Percentiles rank a stretch among this genome's conserved stretches.
Conservation (phyloP, 2,797 vertebrate genomes). For the Naso thynnoides region DNA sequence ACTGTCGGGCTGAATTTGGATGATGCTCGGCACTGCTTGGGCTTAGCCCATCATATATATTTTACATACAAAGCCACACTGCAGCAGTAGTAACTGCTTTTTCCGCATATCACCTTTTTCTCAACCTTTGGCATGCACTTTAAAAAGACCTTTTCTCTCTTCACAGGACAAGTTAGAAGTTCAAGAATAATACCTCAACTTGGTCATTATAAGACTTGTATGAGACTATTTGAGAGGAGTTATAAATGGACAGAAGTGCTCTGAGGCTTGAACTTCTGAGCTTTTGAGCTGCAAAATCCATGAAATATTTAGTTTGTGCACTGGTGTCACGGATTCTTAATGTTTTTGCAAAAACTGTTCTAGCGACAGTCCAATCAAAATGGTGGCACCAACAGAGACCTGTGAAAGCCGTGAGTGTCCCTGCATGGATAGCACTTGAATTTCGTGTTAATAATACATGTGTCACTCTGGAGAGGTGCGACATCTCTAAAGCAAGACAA, state of each 20-base stretch:
- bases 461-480: slow-evolving; percentile 64
- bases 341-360: slow-evolving; percentile 47
- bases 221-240: slow-evolving; percentile 36
- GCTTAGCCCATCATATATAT: slow-evolving; percentile 38
- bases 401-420: slow-evolving; percentile 76
- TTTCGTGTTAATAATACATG: slow-evolving; percentile 78
- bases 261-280: slow-evolving; percentile 41
- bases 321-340: slow-evolving; percentile 66
- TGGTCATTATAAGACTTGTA: slow-evolving; percentile 63
- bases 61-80: slow-evolving; percentile 24
- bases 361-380: slow-evolving; percentile 71
- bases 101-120: background rate
- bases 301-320: slow-evolving; percentile 73
- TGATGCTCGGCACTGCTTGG: slow-evolving; percentile 26
- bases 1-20: slow-evolving; percentile 5
- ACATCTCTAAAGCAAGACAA: slow-evolving; percentile 40
- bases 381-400: slow-evolving; percentile 64
- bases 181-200: slow-evolving; percentile 49
- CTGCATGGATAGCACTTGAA: slow-evolving; percentile 59
- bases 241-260: slow-evolving; percentile 61
- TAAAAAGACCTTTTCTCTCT: slow-evolving; percentile 15
- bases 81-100: slow-evolving; percentile 25
- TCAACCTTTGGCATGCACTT: slow-evolving; percentile 32
- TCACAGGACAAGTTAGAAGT: slow-evolving; percentile 32
- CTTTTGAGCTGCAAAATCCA: slow-evolving; percentile 37